Percentiles rank a stretch among this genome's conserved stretches.
Evolutionary conservation across 2,888 invertebrate genomes (phyloP).

Genomic region (Odontomyia ornata): DNA sequence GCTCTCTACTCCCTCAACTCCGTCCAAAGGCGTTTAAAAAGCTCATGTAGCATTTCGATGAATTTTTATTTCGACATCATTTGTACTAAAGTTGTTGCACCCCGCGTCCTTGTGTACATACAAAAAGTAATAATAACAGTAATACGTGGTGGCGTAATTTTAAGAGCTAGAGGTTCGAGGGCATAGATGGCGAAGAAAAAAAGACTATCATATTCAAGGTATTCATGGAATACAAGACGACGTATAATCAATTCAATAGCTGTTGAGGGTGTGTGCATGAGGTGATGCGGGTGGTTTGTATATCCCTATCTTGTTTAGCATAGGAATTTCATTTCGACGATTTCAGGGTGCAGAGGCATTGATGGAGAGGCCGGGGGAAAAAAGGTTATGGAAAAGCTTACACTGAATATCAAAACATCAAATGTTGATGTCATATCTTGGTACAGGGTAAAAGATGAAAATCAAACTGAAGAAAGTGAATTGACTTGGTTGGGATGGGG

Average conservation of each 20-base stretch:
- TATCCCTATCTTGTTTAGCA: constrained; percentile 22
- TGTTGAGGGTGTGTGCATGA: not conserved
- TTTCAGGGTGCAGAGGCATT: no score
- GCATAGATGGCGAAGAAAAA: not conserved
- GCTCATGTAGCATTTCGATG: constrained; percentile 29
- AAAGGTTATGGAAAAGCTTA: not conserved
- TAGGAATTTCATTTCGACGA: constrained; percentile 42
- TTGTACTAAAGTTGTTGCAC: constrained; percentile 45
- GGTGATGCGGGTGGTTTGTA: no score
- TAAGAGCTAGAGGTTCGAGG: not conserved
- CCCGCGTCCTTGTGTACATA: constrained; percentile 17
- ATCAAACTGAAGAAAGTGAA: constrained; percentile 1
- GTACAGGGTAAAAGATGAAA: not conserved
- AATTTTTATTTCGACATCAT: constrained; percentile 47
- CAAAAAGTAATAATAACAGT: constrained; percentile 27
- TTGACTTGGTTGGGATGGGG: no score
- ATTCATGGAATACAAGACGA: not conserved
- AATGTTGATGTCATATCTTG: constrained; percentile 31
- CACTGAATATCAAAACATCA: constrained; percentile 32
- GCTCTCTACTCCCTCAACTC: not conserved
- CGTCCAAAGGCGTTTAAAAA: not conserved
- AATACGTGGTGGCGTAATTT: constrained; percentile 26
- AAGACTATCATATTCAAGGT: not conserved
- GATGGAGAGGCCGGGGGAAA: not conserved
- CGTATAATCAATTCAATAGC: not conserved